Conservation (phyloP, 2,888 invertebrate genomes). For the Venusia cambrica region DNA sequence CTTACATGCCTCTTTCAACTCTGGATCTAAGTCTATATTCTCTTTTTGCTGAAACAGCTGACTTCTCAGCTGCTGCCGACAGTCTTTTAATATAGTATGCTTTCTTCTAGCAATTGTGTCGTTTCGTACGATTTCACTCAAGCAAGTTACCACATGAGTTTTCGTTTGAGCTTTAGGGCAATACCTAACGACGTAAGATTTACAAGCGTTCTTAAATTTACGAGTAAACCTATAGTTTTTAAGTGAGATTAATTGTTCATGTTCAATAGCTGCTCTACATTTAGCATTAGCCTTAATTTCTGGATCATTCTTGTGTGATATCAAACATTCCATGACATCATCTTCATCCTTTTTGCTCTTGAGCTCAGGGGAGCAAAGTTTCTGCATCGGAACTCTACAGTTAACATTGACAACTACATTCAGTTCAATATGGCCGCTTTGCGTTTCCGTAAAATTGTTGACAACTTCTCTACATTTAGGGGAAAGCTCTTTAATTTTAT, state of each 20-base stretch:
- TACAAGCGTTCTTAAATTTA: slow-evolving; percentile 97
- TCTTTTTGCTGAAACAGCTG: slow-evolving; percentile 96
- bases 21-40: slow-evolving; percentile 91
- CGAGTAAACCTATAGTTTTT: slow-evolving; percentile 96
- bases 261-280: slow-evolving; percentile 96
- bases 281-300: slow-evolving; percentile 88
- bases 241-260: slow-evolving; percentile 96
- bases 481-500: slow-evolving; percentile 86
- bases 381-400: slow-evolving; percentile 90
- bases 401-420: slow-evolving; percentile 93
- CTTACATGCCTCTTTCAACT: slow-evolving; percentile 90
- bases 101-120: slow-evolving; percentile 89
- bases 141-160: slow-evolving; percentile 89
- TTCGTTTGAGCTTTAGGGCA: slow-evolving; percentile 87
- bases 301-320: slow-evolving; percentile 93
- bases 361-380: slow-evolving; percentile 85
- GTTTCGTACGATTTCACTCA: slow-evolving; percentile 94
- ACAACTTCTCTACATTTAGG: slow-evolving; percentile 88
- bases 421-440: slow-evolving; percentile 93
- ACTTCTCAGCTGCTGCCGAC: slow-evolving; percentile 93
- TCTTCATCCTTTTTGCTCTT: slow-evolving; percentile 89
- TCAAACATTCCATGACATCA: slow-evolving; percentile 96
- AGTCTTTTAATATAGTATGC: slow-evolving; percentile 92
- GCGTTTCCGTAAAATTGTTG: slow-evolving; percentile 92
- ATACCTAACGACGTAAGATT: slow-evolving; percentile 86